Base-by-base conservation (phyloP, 2,888 invertebrate species). In the Blastobasis lacticolella region DNA sequence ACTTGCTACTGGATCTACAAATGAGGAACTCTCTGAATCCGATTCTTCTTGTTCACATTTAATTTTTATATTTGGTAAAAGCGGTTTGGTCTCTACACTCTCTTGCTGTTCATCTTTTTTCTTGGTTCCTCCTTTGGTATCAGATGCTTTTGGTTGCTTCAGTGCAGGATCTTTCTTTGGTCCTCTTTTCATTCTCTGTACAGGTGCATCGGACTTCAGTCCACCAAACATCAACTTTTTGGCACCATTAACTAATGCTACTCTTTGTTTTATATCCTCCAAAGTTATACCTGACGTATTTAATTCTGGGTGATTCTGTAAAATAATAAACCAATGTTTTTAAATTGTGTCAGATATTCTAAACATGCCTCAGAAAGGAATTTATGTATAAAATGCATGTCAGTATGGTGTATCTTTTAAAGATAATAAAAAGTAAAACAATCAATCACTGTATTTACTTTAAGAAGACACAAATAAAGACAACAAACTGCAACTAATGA, bases 221-320 rank as follows among this genome's bases (percentile, higher is more conserved):
- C 82, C 76, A 50, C 87, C 86, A 78, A 88, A 88, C 83, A 86
- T 85, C 4, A 81, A 69, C 58, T 84, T 86, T 58, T 84, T 87
- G 10, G 82, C 66, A 89, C 90, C 66, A 93, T 90, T 78, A 5
- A 81, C 75, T 38, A 81, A 52, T 49, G 78, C 72, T 23, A 84
- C 85, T 93, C 96, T 62, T 60, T 85, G 83, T 54, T 85, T 85
- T 54, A 88, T 79, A 41, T 87, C 87, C 44, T 93, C 91, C 50
- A 96, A 77, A 6, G 92, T 92, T 60, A 96, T 93, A 48, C 93
- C 94, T 61, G 91, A 90, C 9, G 93, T 94, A 65, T 94, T 93
- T 49, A 95, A 86, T 73, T 95, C 95, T 10, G 94, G 92, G 71
- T 94, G 92, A 64, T 90, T 90, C 91, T 93, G 68, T 6, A 85